Base-by-base conservation (phyloP, 2,113 vertebrate genomes). In the Lampris incognitus region DNA sequence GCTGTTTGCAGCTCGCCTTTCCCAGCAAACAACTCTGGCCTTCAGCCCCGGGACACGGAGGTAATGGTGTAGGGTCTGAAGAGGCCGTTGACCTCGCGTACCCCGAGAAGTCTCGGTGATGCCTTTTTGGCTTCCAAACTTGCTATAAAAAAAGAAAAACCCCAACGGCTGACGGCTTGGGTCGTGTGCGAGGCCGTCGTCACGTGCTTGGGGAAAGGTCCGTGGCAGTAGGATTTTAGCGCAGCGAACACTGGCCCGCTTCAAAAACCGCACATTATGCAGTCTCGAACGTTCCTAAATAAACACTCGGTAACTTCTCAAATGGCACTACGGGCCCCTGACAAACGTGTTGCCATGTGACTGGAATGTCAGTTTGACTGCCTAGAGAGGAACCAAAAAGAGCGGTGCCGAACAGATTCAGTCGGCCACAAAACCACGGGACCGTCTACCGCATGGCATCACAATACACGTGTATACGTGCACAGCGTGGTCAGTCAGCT, bases 191-290 rank as follows among this genome's bases (percentile, higher is more conserved):
- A 75, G 70, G 56, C 67, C 61, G 69, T 6, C 70, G 64, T 88
- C 82, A 84, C 73, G 65, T 84, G 82, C 75, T 38, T 50, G 40
- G 81, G 24, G 84, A 88, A 85, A 87, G 68, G 89, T 85, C 88
- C 74, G 61, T 57, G 84, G 41, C 73, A 24, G 6, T 70, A 24
- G 66, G 63, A 69, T 87, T 71, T 76, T 10, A 62, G 66, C 60
- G 61, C 6, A 37, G 36, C 38, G 66, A 79, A 59, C 71, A 50
- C 69, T 79, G 80, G 73, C 76, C 42, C 64, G 41, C 82, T 79
- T 48, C 1, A 1, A 81, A 66, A 85, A 72, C 63, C 79, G 60
- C 79, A 74, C 40, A 61, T 65, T 48, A 50, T 65, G 73, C 62
- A 64, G 68, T 24, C 67, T 88, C 50, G 64, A 61, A 69, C 62